Base-by-base conservation (phyloP, 2,797 vertebrate species). In the Micropoecilia bifurca region DNA sequence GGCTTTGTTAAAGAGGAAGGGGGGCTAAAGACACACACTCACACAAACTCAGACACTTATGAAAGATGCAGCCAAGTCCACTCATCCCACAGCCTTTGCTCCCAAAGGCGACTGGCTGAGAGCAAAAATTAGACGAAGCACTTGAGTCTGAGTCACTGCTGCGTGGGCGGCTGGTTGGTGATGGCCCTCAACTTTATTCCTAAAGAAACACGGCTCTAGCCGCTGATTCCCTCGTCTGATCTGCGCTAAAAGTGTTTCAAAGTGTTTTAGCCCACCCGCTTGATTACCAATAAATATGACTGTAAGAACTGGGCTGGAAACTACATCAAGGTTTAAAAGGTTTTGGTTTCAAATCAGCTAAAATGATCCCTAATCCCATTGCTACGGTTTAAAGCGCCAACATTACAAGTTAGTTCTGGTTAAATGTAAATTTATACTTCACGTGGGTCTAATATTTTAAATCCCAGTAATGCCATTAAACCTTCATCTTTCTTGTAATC, bases 71-170 rank as follows among this genome's bases (percentile, higher is more conserved):
- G 87, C 88, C 85, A 81, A 80, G 88, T 90, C 83, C 88, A 89
- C 83, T 92, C 80, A 83, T 73, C 76, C 81, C 77, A 61, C 71
- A 73, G 86, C 78, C 76, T 80, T 76, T 76, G 76, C 72, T 85
- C 85, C 85, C 81, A 89, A 74, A 86, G 87, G 84, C 79, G 83
- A 81, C 74, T 76, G 69, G 82, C 81, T 85, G 75, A 73, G 81
- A 78, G 53, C 36, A 83, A 74, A 69, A 86, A 85, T 68, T 78
- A 76, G 79, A 81, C 74, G 30, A 77, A 82, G 78, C 78, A 74
- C 83, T 79, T 76, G 71, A 76, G 85, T 87, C 78, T 93, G 92
- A 94, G 91, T 95, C 93, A 93, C 87, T 83, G 80, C 28, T 85
- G 86, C 89, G 89, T 89, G 86, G 82, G 91, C 83, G 89, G 85